Evolutionary conservation across 2,797 vertebrate species (phyloP).

Genomic region (Babyrousa celebensis): DNA sequence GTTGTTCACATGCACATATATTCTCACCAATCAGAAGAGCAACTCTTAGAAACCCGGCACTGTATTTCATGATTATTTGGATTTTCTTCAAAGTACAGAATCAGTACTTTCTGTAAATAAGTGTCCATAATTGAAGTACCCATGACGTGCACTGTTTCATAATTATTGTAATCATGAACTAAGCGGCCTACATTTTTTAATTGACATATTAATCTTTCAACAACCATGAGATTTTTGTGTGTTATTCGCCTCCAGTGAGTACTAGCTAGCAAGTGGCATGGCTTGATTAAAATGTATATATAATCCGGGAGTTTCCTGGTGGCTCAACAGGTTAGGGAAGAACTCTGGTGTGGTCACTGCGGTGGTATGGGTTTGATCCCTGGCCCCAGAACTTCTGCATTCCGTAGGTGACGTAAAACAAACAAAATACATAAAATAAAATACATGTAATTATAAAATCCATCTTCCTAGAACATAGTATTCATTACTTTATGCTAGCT

Average conservation of each 20-base stretch:
- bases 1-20: background rate
- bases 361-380: too few species aligned
- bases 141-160: background rate
- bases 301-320: too few species aligned
- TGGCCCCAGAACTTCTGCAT: too few species aligned
- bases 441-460: background rate
- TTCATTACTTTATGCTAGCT: background rate
- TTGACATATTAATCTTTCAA: background rate
- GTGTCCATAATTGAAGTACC: background rate
- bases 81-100: background rate
- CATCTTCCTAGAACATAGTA: background rate
- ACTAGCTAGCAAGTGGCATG: background rate
- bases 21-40: background rate
- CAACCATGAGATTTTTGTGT: background rate
- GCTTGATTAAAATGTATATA: background rate
- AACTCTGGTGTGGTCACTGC: too few species aligned
- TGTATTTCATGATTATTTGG: background rate
- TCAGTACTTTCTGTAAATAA: background rate
- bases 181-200: background rate
- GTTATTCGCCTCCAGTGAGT: background rate
- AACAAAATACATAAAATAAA: too few species aligned
- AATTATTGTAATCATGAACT: background rate
- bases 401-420: too few species aligned
- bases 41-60: background rate
- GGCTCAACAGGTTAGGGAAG: too few species aligned